A percentile compares a stretch with the other conserved stretches of the same genome.
Conservation (phyloP, 2,888 invertebrate genomes). For the Kryphioiulus occultus region DNA sequence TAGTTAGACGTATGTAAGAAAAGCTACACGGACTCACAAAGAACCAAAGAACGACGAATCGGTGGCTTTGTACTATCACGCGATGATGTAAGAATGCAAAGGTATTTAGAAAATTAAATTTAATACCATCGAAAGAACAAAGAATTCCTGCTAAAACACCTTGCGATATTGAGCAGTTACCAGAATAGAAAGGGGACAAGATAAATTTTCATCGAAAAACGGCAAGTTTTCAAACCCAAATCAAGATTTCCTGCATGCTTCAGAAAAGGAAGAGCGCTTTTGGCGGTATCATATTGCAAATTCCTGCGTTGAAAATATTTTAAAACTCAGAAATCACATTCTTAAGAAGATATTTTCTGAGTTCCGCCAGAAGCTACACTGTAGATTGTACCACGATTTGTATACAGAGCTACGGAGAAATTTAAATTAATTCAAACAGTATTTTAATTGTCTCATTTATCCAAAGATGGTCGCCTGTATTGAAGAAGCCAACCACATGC, state of each 20-base stretch:
- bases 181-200: not conserved
- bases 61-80: not conserved
- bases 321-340: not conserved
- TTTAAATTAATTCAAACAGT: no score
- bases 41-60: constrained; percentile 8
- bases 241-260: not conserved
- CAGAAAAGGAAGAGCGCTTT: not conserved
- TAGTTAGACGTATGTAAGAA: constrained; percentile 44
- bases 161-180: not conserved
- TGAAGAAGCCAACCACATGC: not conserved
- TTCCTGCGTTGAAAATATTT: not conserved
- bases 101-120: not conserved
- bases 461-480: no score
- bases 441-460: no score
- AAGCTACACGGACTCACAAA: not conserved
- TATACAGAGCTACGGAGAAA: no score
- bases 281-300: not conserved
- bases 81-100: not conserved
- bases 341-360: no score
- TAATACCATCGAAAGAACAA: not conserved
- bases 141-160: not conserved
- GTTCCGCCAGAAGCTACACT: no score
- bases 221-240: not conserved
- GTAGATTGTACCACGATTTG: no score
- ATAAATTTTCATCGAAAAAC: not conserved